These are phyloP conservation scores for Plodia interpunctella DNA, from an alignment of 1,140 invertebrate genomes.

Conservation along the genomic window DNA sequence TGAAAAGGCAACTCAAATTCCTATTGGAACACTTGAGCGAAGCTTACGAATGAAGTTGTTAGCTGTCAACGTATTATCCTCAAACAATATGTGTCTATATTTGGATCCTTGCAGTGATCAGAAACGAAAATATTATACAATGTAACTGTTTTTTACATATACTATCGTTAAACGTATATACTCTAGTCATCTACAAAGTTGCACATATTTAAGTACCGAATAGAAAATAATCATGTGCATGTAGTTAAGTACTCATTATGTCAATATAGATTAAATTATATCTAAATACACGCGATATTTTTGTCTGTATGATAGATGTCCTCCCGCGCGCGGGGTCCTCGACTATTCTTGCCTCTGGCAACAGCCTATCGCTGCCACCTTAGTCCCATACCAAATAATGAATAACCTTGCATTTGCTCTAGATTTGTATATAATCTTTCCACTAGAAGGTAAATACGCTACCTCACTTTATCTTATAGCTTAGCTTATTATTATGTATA, in stretches of 20 bases:
- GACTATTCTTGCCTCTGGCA: slow-evolving; percentile 27
- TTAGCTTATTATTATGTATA: slow-evolving; percentile 58
- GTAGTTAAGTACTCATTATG: slow-evolving; percentile 69
- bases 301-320: slow-evolving; percentile 51
- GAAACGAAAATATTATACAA: slow-evolving; percentile 54
- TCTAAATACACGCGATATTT: slow-evolving; percentile 40
- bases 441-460: slow-evolving; percentile 73
- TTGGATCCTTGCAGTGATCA: slow-evolving; percentile 78
- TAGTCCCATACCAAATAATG: slow-evolving; percentile 56
- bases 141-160: slow-evolving; percentile 69
- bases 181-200: slow-evolving; percentile 76
- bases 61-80: slow-evolving; percentile 62
- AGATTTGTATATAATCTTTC: slow-evolving; percentile 67
- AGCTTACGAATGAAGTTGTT: slow-evolving; percentile 75
- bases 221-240: slow-evolving; percentile 51
- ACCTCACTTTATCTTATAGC: slow-evolving; percentile 72
- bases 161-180: slow-evolving; percentile 66
- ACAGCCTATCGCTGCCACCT: slow-evolving; percentile 37
- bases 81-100: slow-evolving; percentile 62
- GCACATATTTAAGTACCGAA: slow-evolving; percentile 66
- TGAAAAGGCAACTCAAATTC: slow-evolving; percentile 76
- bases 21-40: slow-evolving; percentile 79
- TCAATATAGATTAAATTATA: slow-evolving; percentile 41
- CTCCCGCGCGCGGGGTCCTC: slow-evolving; percentile 40
- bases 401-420: slow-evolving; percentile 49